Base-by-base conservation (phyloP, 2,797 vertebrate species). In the Amblyopsis hoosieri region DNA sequence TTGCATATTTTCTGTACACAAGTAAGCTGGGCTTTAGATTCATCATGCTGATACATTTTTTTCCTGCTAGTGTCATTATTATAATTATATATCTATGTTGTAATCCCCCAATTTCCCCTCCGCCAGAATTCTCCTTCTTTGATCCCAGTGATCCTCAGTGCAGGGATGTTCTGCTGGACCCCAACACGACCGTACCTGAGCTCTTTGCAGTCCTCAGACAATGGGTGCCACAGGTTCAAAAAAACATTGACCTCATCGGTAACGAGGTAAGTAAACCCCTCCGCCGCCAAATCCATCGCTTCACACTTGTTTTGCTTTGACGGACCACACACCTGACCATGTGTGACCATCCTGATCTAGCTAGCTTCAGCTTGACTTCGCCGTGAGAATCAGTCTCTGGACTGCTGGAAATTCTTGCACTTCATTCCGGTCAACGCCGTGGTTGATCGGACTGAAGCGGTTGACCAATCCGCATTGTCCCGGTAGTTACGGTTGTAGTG, bases 211-310 rank as follows among this genome's bases (percentile, higher is more conserved):
- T 99, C 70, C 92, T 99, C 78, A 94, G 98, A 62, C 98, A 99
- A 62, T 99, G 98, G 98, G 97, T 99, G 71, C 98, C 98, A 12
- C 97, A 99, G 84, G 98, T 99, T 63, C 98, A 99, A 90, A 95
- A 95, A 87, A 97, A 96, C 82, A 95, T 99, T 10, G 88, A 92
- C 70, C 64, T 96, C 45, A 97, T 99, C 62, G 96, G 97, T 69
- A 96, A 94, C 47, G 95, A 99, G 97, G 98, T 99, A 83, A 85
- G 66, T 48, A 12, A n/a, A 15, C 12, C n/a, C 19, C 10, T 12
- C 11, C 17, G n/a, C n/a, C 37, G 15, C 14, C 0, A 3, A 14
- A 31, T 31, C 2, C 11, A 15, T 2, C 3, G 3, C 48, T 8
- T 45, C 12, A 54, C 7, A 45, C 2, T 56, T 12, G 3, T 1